Evolutionary conservation across 2,113 vertebrate species (phyloP).

Genomic region (Cyrtonyx montezumae): DNA sequence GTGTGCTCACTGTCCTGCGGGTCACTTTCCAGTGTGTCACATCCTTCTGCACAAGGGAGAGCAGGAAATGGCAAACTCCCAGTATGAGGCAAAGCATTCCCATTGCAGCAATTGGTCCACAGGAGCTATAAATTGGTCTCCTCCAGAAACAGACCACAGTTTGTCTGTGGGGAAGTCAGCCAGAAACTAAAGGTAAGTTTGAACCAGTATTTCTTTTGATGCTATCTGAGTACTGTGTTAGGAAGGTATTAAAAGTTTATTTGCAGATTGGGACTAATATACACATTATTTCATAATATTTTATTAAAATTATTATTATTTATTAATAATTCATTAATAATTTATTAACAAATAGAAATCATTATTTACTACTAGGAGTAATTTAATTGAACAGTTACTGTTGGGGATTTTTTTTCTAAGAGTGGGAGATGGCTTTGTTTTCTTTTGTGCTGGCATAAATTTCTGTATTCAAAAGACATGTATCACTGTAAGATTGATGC

Average conservation of each 20-base stretch:
- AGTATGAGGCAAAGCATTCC: conserved; percentile 78
- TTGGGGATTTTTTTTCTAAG: neutral
- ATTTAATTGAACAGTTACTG: neutral
- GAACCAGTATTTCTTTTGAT: neutral
- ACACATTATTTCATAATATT: neutral
- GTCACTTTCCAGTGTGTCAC: conserved; percentile 81
- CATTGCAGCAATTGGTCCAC: conserved; percentile 66
- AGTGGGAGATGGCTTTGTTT: neutral
- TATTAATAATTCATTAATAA: neutral
- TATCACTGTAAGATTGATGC: neutral
- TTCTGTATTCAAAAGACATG: neutral
- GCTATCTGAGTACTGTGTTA: accelerated
- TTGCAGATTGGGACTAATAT: neutral
- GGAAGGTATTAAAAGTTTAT: neutral
- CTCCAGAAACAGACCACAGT: conserved; percentile 76
- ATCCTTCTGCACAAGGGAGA: conserved; percentile 78
- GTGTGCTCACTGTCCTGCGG: conserved; percentile 63
- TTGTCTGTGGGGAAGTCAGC: conserved; percentile 20
- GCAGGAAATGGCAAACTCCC: conserved; percentile 80
- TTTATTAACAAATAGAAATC: neutral
- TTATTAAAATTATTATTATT: neutral
- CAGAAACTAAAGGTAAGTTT: conserved; percentile 75
- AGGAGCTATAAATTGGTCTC: conserved; percentile 75
- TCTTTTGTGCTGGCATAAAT: neutral
- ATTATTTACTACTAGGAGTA: neutral